These are phyloP conservation scores for Aphaenogaster floridana DNA, from an alignment of 1,140 invertebrate species.

Conservation along the genomic window DNA sequence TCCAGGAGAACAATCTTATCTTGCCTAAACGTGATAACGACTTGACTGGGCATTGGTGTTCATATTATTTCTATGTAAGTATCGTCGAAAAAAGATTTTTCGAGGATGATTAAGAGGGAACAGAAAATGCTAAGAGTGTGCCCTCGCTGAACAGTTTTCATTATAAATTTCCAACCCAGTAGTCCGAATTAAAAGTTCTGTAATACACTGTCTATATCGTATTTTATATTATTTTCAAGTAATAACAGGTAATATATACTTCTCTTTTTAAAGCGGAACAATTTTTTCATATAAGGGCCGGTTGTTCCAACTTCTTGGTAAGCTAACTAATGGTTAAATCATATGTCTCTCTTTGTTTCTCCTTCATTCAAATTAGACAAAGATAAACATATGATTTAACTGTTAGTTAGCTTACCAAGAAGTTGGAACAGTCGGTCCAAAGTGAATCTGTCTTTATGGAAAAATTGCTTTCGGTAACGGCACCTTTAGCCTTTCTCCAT, in stretches of 20 bases:
- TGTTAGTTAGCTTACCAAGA: too few relatives aligned
- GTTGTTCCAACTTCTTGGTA: too few relatives aligned
- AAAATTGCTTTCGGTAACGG: slow-evolving; percentile 1
- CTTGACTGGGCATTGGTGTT: slow-evolving; percentile 18
- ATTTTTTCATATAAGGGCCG: neutral
- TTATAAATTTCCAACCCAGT: neutral
- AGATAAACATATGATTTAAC: too few relatives aligned
- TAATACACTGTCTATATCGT: slow-evolving; percentile 20
- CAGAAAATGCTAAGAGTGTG: slow-evolving; percentile 23
- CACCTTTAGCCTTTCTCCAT: slow-evolving; percentile 13
- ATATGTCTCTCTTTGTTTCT: too few relatives aligned
- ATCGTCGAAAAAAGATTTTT: neutral
- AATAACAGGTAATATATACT: slow-evolving; percentile 37
- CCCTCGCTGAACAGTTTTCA: slow-evolving; percentile 10
- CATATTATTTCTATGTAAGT: slow-evolving; percentile 13
- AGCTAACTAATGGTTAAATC: too few relatives aligned
- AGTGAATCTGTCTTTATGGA: neutral
- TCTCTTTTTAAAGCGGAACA: slow-evolving; percentile 41
- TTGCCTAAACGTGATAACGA: slow-evolving; percentile 29
- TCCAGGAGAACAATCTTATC: slow-evolving; percentile 2
- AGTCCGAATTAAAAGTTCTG: slow-evolving; percentile 10
- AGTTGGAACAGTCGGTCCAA: neutral
- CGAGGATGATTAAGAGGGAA: neutral
- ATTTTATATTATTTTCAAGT: slow-evolving; percentile 16
- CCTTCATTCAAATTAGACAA: too few relatives aligned